Conservation (phyloP, 2,797 vertebrate species). For the Thalassophryne amazonica region DNA sequence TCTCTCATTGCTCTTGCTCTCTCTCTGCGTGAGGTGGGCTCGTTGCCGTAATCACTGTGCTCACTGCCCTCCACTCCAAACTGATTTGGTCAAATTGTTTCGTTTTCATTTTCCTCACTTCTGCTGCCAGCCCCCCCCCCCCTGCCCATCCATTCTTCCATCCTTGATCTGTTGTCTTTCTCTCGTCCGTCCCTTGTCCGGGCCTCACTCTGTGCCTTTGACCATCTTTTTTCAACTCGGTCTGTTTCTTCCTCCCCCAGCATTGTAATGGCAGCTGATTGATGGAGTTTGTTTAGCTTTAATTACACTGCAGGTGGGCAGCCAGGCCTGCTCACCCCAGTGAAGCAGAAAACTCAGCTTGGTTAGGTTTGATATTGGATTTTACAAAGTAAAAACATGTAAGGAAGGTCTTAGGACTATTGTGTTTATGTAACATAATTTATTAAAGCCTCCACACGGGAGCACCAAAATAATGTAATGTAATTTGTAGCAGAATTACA, state of each 20-base stretch:
- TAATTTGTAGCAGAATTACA: no score
- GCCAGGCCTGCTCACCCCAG: conserved; percentile 71
- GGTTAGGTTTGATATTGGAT: conserved; percentile 81
- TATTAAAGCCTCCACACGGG: no score
- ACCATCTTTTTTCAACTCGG: neutral
- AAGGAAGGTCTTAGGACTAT: conserved; percentile 43
- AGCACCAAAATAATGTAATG: no score
- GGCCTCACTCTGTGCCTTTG: neutral
- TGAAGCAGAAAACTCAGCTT: conserved; percentile 81
- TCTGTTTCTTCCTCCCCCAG: conserved; percentile 10
- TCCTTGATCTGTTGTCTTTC: neutral
- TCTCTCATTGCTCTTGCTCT: conserved; percentile 31
- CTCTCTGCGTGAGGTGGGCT: conserved; percentile 71
- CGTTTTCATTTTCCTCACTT: conserved; percentile 38
- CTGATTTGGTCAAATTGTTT: conserved; percentile 76
- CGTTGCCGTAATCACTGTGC: conserved; percentile 76
- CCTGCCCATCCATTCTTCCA: conserved; percentile 18
- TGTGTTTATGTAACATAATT: no score
- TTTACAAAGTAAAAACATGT: conserved; percentile 74
- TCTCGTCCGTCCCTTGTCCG: conserved; percentile 4
- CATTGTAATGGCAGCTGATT: conserved; percentile 77
- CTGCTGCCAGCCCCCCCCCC: conserved; percentile 17
- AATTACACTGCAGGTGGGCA: conserved; percentile 84
- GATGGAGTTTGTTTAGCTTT: conserved; percentile 84
- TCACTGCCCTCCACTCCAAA: conserved; percentile 68